Evolutionary conservation across 2,888 invertebrate genomes (phyloP).

Genomic region (Melikaiella ostensackeni): DNA sequence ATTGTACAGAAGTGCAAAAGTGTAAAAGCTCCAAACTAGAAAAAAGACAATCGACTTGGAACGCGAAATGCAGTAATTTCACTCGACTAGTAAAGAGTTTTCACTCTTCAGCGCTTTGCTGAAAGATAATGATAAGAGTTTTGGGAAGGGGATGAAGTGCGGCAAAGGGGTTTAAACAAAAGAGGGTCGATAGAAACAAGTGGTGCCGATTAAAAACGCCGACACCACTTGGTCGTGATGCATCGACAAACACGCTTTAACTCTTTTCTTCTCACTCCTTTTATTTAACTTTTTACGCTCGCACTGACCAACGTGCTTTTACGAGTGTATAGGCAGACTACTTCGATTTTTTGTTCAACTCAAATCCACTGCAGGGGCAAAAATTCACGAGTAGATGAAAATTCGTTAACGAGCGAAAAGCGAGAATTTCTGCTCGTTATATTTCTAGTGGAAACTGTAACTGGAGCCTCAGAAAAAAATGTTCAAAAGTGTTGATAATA

Average conservation of each 20-base stretch:
- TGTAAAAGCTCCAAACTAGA: too few relatives aligned
- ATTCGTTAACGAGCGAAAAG: constrained; percentile 19
- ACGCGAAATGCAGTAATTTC: neutral
- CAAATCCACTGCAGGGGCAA: neutral
- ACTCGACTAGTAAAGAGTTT: constrained; percentile 17
- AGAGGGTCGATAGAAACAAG: constrained; percentile 74
- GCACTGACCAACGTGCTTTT: constrained; percentile 6
- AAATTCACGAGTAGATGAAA: neutral
- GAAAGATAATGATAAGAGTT: constrained; percentile 45
- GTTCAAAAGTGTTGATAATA: too few relatives aligned
- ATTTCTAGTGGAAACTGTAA: neutral
- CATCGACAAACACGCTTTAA: constrained; percentile 67
- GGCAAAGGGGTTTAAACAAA: constrained; percentile 70
- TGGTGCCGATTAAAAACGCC: constrained; percentile 72
- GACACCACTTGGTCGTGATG: constrained; percentile 63
- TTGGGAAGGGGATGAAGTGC: constrained; percentile 49
- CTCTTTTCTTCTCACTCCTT: constrained; percentile 43
- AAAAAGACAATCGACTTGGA: neutral
- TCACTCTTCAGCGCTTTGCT: neutral
- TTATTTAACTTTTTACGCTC: constrained; percentile 16
- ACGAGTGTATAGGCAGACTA: constrained; percentile 1
- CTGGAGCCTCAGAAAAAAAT: neutral
- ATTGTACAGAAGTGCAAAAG: too few relatives aligned
- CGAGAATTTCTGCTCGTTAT: neutral
- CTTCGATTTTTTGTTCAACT: constrained; percentile 23